Conservation (phyloP, 2,797 vertebrate genomes). For the Cuculus canorus region DNA sequence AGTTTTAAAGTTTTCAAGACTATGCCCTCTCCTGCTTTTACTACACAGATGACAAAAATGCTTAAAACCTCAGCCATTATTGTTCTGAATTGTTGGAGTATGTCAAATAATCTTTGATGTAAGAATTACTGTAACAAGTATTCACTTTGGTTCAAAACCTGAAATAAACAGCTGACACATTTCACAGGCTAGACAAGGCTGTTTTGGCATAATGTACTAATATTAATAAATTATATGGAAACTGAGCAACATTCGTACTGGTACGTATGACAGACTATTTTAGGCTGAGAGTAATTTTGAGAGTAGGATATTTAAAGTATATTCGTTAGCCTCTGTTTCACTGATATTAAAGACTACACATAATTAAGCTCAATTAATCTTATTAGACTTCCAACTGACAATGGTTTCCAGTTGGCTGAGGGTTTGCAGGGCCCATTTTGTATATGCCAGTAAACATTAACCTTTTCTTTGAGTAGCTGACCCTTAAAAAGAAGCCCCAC, state of each 20-base stretch:
- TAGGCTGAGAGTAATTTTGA: background rate
- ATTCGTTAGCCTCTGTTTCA: background rate
- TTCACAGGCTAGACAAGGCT: background rate
- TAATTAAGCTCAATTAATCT: conserved; percentile 56
- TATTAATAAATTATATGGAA: background rate
- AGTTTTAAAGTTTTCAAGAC: background rate
- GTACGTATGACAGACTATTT: background rate
- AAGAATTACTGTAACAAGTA: background rate
- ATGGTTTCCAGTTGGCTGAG: conserved; percentile 40
- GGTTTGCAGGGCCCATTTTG: conserved; percentile 29
- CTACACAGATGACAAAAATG: background rate
- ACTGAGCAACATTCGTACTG: background rate
- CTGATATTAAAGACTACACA: background rate
- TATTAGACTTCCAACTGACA: conserved; percentile 50
- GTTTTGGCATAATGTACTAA: background rate
- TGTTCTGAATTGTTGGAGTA: background rate
- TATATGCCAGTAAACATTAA: conserved; percentile 23
- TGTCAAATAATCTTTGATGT: background rate
- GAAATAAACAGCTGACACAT: background rate
- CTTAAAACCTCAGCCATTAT: background rate
- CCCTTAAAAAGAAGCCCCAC: conserved; percentile 24
- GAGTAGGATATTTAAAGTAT: background rate
- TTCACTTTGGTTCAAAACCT: background rate
- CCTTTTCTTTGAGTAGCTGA: conserved; percentile 25
- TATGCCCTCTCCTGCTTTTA: background rate